Evolutionary conservation across 1,140 invertebrate genomes (phyloP).

Genomic region (Drosophila hydei): DNA sequence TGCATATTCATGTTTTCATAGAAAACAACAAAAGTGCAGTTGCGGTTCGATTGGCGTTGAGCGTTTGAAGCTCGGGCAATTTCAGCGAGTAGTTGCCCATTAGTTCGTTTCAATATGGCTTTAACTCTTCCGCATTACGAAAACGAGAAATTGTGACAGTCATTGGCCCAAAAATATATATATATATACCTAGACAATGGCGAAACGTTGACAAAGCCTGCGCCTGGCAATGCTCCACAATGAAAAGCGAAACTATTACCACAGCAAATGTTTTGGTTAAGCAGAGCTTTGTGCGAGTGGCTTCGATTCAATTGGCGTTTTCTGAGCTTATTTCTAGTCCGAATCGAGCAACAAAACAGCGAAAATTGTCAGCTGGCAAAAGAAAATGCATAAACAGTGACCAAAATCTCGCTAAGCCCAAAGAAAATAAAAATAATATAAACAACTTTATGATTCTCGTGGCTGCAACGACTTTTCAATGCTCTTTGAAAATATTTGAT

Average conservation of each 20-base stretch:
- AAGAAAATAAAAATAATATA: constrained; percentile 29
- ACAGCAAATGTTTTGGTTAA: constrained; percentile 44
- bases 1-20: constrained; percentile 69
- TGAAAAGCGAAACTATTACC: constrained; percentile 75
- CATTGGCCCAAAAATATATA: constrained; percentile 42
- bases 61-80: constrained; percentile 26
- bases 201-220: constrained; percentile 33
- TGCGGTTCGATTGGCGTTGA: constrained; percentile 17
- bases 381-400: constrained; percentile 49
- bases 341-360: constrained; percentile 32
- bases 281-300: not conserved
- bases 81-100: constrained; percentile 30
- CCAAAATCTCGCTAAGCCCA: constrained; percentile 49
- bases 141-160: constrained; percentile 43
- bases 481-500: not conserved
- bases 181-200: constrained; percentile 34
- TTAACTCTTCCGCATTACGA: constrained; percentile 44
- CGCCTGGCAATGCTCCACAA: constrained; percentile 37
- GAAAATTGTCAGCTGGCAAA: constrained; percentile 48
- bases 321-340: constrained; percentile 67
- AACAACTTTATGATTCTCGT: not conserved
- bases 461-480: not conserved
- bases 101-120: constrained; percentile 21
- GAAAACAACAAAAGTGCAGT: constrained; percentile 57
- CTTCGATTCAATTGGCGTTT: constrained; percentile 37